These are phyloP conservation scores for Rhynchotus rufescens DNA, from an alignment of 2,797 vertebrate genomes.

Conservation along the genomic window DNA sequence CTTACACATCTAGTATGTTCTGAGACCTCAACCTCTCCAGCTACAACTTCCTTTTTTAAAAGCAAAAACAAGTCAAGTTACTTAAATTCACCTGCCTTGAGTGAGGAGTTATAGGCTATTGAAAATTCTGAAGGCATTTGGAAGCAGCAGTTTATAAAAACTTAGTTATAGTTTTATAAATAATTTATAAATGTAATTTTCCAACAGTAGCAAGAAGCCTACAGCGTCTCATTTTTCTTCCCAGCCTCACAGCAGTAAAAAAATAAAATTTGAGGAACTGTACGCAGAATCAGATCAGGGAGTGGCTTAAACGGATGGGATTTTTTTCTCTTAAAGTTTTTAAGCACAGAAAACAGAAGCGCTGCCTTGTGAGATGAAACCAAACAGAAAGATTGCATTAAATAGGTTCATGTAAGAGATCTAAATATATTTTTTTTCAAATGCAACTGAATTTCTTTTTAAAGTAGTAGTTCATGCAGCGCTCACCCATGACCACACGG, in stretches of 20 bases:
- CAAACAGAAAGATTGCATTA: background rate
- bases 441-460: background rate
- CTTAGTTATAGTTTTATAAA: background rate
- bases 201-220: background rate
- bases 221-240: background rate
- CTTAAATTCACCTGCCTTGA: background rate
- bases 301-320: conserved; percentile 1
- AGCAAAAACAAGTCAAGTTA: background rate
- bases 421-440: background rate
- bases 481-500: rapidly evolving
- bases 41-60: background rate
- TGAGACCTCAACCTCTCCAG: background rate
- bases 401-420: background rate
- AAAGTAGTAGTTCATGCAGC: rapidly evolving
- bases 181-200: background rate
- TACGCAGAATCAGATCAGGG: background rate
- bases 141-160: background rate
- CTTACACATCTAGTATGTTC: background rate
- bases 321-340: background rate
- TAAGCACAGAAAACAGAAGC: background rate
- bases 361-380: background rate
- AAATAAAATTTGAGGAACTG: conserved; percentile 58
- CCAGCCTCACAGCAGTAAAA: background rate
- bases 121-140: background rate
- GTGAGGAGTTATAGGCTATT: background rate